Evolutionary conservation across 2,888 invertebrate genomes (phyloP), one percentile per base, ranked within the genome.

Genomic region (Diadromus collaris): DNA sequence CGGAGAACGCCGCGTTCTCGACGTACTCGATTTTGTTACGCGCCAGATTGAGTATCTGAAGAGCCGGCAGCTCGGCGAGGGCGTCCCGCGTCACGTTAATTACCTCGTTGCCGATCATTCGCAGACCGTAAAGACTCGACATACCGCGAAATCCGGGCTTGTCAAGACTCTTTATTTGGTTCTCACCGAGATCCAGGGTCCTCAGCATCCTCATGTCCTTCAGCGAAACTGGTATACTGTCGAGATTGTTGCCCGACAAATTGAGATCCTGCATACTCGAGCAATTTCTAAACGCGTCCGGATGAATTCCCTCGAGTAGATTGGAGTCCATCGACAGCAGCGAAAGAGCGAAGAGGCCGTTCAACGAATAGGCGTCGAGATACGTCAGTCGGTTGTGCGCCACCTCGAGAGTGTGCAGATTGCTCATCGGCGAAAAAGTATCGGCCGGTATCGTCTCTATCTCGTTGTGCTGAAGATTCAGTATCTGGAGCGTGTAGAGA

Each of bases 171-270:
- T 94, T 93, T 89, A 99, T 96, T 90, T 94, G 93, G 92, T 99
- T 99, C 91, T 98, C 97, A 75, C 97, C 97, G 84, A 99, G 93
- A 92, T 98, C 97, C 80, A 99, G 94, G 64, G 96, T 97, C 89
- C 96, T 94, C 87, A 98, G 92, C 87, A 97, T 93, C 83, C 96
- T 94, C 95, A 97, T 96, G 91, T 97, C 96, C 89, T 95, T 94
- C 79, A 98, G 91, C 29, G 97, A 97, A 86, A 94, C 91, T 58
- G 97, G 97, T 85, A 97, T 94, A 85, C 94, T 93, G 88, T 95
- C 95, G 86, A 98, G 92, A 88, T 95, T 94, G 92, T 98, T 98
- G 79, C 96, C 96, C 91, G 97, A 97, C 88, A 98, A 93, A 92
- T 97, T 97, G 85, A 98, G 93, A 91, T 97, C 97, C 92, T 97